A percentile compares a stretch with the other conserved stretches of the same genome.
These are phyloP conservation scores for Nothoprocta pentlandii DNA, from an alignment of 2,113 vertebrate species.

Conservation along the genomic window DNA sequence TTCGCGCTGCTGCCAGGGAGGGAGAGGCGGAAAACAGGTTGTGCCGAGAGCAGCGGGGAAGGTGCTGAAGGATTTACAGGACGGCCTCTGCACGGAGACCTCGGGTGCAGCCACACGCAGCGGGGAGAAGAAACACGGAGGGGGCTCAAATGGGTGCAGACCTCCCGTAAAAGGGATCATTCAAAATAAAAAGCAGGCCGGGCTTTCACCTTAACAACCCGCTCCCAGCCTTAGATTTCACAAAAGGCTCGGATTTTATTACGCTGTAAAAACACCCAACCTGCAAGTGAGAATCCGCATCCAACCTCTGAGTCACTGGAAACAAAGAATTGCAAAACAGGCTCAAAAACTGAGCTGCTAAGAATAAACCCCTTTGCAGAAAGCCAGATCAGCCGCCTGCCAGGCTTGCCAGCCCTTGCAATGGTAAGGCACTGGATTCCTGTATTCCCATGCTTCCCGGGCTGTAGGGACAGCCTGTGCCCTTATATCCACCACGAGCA, in stretches of 20 bases:
- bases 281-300: background rate
- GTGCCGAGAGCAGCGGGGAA: rapidly evolving
- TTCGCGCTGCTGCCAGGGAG: background rate
- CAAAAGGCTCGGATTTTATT: background rate
- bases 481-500: rapidly evolving
- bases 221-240: background rate
- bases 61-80: background rate
- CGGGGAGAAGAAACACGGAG: background rate
- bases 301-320: background rate
- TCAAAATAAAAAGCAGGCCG: background rate
- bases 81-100: background rate
- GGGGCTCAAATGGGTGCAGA: background rate
- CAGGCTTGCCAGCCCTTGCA: no score
- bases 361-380: background rate
- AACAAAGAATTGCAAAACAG: background rate
- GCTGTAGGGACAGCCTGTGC: rapidly evolving
- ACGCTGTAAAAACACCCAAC: background rate
- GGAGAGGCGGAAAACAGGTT: background rate
- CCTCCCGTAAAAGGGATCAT: background rate
- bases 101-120: background rate
- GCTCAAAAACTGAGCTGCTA: background rate
- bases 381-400: no score
- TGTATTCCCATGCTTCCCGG: background rate
- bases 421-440: no score
- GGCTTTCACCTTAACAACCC: background rate